Base-by-base conservation (phyloP, 2,113 vertebrate genomes). In the Archilochus colubris region DNA sequence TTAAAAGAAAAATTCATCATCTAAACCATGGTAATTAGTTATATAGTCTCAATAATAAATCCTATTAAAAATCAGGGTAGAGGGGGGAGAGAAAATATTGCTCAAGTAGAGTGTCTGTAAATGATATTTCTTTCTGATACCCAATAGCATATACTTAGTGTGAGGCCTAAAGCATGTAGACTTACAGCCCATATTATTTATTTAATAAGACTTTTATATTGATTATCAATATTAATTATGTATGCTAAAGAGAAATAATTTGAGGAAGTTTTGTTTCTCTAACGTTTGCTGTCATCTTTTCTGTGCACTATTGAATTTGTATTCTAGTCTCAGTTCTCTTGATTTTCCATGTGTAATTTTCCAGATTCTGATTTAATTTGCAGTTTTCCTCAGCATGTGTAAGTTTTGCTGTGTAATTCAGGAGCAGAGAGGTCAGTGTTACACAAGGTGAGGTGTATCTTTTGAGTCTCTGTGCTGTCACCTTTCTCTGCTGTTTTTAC, bases 401-500 rank as follows among this genome's bases (percentile, higher is more conserved):
- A n/a, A 24, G 12, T 86, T 88, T 50, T 75, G 48, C 48, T 75
- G 69, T 21, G 8, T 81, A 14, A 62, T 70, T 84, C 50, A 61
- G 48, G 43, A 38, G 63, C 38, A 38, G 15, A 31, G 7, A 50
- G 72, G 21, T 33, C 4, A 0, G 10, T 75, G 43, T 78, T 57
- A 63, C 43, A 20, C 63, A 40, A 51, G 38, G 43, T 89, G 53
- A 74, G 23, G 50, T 53, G 2, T 14, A 46, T 6, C 27, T 88
- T 75, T 10, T 8, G 48, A 64, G 53, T 21, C 36, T 43, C 8
- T 0, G 0, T 20, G 7, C 28, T 84, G 31, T 48, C 22, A 14
- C 54, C 8, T 79, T 19, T 58, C 62, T 27, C 6, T 82, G 21
- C 43, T 46, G 6, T 46, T 88, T 53, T 44, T 66, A 1, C 27